These are phyloP conservation scores for Meandrina meandrites DNA, from an alignment of 92 coral and sea anemone species.

Conservation along the genomic window DNA sequence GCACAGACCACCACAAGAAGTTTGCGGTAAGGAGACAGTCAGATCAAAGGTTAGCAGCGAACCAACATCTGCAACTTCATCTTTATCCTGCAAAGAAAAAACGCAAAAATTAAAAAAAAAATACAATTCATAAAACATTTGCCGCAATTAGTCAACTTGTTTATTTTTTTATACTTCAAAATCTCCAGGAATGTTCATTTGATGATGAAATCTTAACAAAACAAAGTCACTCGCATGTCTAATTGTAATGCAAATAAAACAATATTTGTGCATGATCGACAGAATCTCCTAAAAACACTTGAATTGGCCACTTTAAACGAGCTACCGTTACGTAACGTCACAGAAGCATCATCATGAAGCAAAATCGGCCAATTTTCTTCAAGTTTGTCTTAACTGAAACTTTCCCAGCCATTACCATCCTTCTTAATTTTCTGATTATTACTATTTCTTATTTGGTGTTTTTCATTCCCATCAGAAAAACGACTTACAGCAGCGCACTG, in stretches of 20 bases:
- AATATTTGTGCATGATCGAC: no score
- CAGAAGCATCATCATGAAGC: no score
- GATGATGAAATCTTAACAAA: neutral
- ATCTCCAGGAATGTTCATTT: neutral
- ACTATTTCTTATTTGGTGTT: no score
- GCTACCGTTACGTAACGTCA: no score
- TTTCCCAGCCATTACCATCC: no score
- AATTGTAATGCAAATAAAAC: neutral
- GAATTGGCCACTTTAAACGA: no score
- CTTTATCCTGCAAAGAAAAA: slow-evolving; percentile 45
- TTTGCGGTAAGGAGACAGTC: slow-evolving; percentile 41
- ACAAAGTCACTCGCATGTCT: neutral
- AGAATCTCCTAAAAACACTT: no score
- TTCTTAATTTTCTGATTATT: no score
- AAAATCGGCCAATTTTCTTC: no score
- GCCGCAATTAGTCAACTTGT: neutral
- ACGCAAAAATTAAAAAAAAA: neutral
- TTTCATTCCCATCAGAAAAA: no score
- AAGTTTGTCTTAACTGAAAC: no score
- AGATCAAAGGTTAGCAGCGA: slow-evolving; percentile 70
- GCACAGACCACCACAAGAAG: slow-evolving; percentile 45
- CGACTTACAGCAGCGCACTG: no score
- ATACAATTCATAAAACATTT: neutral
- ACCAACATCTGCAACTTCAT: slow-evolving; percentile 58
- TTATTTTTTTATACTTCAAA: neutral